Base-by-base conservation (phyloP, 1,140 invertebrate species). In the Rhagoletis pomonella region DNA sequence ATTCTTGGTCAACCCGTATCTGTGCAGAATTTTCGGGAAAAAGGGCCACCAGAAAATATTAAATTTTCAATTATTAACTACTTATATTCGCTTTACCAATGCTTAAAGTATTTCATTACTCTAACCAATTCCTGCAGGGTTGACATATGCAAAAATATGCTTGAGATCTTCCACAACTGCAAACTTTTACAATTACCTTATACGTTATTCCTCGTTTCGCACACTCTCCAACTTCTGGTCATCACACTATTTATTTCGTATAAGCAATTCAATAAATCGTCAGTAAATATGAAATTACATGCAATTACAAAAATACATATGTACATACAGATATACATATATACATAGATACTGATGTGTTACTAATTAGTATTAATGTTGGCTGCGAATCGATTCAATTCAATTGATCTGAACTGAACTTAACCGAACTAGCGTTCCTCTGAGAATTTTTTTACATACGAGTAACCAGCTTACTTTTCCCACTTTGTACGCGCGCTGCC, bases 241-340 rank as follows among this genome's bases (percentile, higher is more conserved):
- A 47, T 73, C 47, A 73, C 39, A 73, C 17, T 73, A 19, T 47
- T 73, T 47, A n/a, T n/a, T n/a, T n/a, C 47, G 44, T 17, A 73
- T 81, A 81, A 81, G 73, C 17, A 81, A 81, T 81, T 55, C 73
- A 81, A 55, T 81, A 81, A 81, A 81, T 55, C 44, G 17, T 10
- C 73, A 55, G 73, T 55, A 81, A 81, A 81, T 81, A 55, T 42
- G 60, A 12, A n/a, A 55, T n/a, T 67, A 39, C 29, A 65, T 65
- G 10, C 64, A 19, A n/a, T n/a, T 39, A 65, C 73, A 58, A 55
- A 55, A 55, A 14, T 44, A 50, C n/a, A 19, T 55, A 81, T 81
- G n/a, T 17, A 62, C 60, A 4, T 62, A 6, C 3, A 55, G 44
- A 55, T 12, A 81, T 42, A 55, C n/a, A n/a, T 42, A n/a, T 12